Base-by-base conservation (phyloP, 2,113 vertebrate species). In the Platysternon megacephalum region DNA sequence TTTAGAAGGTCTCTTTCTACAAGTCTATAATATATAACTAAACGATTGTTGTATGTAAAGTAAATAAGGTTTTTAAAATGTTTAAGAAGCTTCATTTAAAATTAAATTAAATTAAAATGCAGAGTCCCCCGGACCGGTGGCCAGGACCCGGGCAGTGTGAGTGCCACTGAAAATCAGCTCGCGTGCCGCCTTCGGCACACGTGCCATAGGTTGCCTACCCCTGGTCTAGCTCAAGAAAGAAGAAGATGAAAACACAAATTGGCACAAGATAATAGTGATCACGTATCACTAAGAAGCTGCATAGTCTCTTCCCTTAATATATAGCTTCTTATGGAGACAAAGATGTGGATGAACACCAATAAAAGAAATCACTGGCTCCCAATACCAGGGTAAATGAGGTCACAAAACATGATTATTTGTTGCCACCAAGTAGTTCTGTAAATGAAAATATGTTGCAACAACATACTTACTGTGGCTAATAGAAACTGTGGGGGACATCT, bases 191-290 rank as follows among this genome's bases (percentile, higher is more conserved):
- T n/a, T n/a, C n/a, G n/a, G n/a, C n/a, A n/a, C n/a, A n/a, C n/a
- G n/a, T n/a, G n/a, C n/a, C n/a, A n/a, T n/a, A n/a, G n/a, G n/a
- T n/a, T n/a, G n/a, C n/a, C n/a, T n/a, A n/a, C n/a, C n/a, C n/a
- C n/a, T n/a, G n/a, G 95, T 91, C 81, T 90, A 92, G 58, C 84
- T 90, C 93, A 91, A 68, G 96, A 95, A 97, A 91, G 91, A 79
- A 96, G 89, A 97, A 96, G 92, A 95, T 94, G 87, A 97, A 94
- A 94, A 72, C n/a, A 72, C 65, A 72, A 93, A 74, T 94, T 92
- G 87, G 74, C 87, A 48, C 79, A 94, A 79, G 95, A 84, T 94
- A 90, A 93, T 97, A 96, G 86, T 91, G 86, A 81, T 1, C 1
- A 5, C 92, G 24, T 16, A 61, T 92, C 89, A 89, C 39, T 72